Percentiles rank a stretch among this genome's conserved stretches.
Evolutionary conservation across 2,797 vertebrate species (phyloP).

Genomic region (Sparus aurata): DNA sequence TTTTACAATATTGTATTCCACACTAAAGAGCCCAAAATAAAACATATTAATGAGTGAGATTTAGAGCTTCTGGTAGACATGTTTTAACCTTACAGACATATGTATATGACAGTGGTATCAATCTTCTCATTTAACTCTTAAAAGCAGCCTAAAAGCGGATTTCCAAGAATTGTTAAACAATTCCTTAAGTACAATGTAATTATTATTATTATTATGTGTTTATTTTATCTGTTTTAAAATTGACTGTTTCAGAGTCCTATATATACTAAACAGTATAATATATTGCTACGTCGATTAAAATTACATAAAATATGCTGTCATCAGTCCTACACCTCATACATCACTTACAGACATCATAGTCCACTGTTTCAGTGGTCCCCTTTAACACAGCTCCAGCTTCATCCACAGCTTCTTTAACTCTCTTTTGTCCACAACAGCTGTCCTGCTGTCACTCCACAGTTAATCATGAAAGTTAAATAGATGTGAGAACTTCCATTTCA

Average conservation of each 20-base stretch:
- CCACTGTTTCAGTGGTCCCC: conserved; percentile 2
- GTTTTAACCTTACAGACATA: background rate
- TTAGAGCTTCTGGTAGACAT: background rate
- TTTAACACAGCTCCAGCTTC: conserved; percentile 6
- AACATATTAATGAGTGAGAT: background rate
- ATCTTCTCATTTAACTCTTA: no score
- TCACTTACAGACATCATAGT: background rate
- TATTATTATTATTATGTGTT: no score
- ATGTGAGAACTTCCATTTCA: background rate
- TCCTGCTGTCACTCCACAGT: conserved; percentile 27
- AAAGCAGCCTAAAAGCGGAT: no score
- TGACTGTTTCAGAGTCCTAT: background rate
- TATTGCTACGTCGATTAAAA: background rate
- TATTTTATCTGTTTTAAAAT: background rate
- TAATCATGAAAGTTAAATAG: conserved; percentile 11
- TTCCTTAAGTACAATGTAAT: background rate
- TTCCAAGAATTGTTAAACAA: background rate
- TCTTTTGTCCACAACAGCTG: conserved; percentile 11
- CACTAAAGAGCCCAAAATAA: no score
- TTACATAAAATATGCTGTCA: background rate
- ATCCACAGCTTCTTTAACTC: no score
- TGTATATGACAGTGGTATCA: no score
- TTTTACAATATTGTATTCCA: no score
- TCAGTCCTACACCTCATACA: conserved; percentile 1
- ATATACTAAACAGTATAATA: background rate